phyloP scores from a whole-genome alignment of 2,888 invertebrate genomes.

The Marasmarcha lunaedactyla region DNA sequence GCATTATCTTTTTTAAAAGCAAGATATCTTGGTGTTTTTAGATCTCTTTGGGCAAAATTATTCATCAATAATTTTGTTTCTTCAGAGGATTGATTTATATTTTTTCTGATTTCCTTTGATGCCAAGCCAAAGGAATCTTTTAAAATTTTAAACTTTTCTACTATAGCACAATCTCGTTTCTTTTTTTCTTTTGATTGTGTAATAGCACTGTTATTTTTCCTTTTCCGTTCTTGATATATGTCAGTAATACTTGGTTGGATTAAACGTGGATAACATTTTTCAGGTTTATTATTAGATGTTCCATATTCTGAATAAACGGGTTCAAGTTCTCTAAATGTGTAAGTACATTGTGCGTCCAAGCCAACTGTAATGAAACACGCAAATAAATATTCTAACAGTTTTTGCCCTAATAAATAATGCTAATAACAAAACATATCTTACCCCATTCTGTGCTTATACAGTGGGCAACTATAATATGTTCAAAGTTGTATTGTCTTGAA shows the following conservation, averaged over 20 bases:
- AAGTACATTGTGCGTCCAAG: constrained; percentile 52
- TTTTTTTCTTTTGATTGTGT: constrained; percentile 42
- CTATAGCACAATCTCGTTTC: constrained; percentile 34
- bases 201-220: constrained; percentile 27
- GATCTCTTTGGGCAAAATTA: background rate
- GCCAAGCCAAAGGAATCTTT: constrained; percentile 35
- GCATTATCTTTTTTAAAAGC: background rate
- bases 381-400: background rate
- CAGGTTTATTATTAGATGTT: background rate
- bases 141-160: constrained; percentile 35
- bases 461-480: constrained; percentile 60
- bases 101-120: constrained; percentile 26
- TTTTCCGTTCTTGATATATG: constrained; percentile 36
- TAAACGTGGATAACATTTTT: background rate
- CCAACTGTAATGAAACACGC: constrained; percentile 55
- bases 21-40: background rate
- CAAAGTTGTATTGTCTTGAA: constrained; percentile 36
- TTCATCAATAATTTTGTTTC: constrained; percentile 15
- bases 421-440: constrained; percentile 24
- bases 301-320: background rate
- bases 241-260: constrained; percentile 28
- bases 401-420: background rate
- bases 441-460: constrained; percentile 73
- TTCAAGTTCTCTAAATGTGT: constrained; percentile 27
- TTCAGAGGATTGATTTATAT: constrained; percentile 20